These are phyloP conservation scores for Heteromyza rotundicornis DNA, from an alignment of 2,888 invertebrate genomes.

Conservation along the genomic window DNA sequence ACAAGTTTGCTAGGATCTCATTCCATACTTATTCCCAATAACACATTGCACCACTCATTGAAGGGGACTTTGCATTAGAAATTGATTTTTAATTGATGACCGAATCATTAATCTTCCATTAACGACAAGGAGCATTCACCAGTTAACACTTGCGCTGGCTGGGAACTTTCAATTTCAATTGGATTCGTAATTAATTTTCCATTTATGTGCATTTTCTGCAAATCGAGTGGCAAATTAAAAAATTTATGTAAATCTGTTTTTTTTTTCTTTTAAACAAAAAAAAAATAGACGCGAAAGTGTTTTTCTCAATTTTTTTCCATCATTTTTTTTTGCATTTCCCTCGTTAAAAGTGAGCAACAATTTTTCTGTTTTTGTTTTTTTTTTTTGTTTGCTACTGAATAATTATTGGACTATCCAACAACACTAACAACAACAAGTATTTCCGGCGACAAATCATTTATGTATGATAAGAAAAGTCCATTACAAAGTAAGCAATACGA, in stretches of 20 bases:
- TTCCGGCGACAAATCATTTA: conserved; percentile 9
- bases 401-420: neutral
- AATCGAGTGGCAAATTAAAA: neutral
- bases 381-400: neutral
- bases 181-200: neutral
- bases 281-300: too few species aligned
- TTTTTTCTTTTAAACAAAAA: too few species aligned
- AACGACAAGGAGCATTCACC: too few species aligned
- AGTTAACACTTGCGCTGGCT: neutral
- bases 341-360: neutral
- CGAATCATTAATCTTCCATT: too few species aligned
- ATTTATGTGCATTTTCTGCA: too few species aligned
- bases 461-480: neutral
- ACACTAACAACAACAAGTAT: neutral
- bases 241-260: too few species aligned
- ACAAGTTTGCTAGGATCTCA: too few species aligned
- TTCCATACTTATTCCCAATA: too few species aligned
- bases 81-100: too few species aligned
- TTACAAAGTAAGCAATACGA: neutral
- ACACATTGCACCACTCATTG: too few species aligned
- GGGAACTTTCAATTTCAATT: neutral
- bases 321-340: neutral
- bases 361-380: neutral
- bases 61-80: too few species aligned
- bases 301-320: too few species aligned